Percentiles rank a stretch among this genome's conserved stretches.
These are phyloP conservation scores for Esox niger DNA, from an alignment of 2,113 vertebrate genomes.

Conservation along the genomic window DNA sequence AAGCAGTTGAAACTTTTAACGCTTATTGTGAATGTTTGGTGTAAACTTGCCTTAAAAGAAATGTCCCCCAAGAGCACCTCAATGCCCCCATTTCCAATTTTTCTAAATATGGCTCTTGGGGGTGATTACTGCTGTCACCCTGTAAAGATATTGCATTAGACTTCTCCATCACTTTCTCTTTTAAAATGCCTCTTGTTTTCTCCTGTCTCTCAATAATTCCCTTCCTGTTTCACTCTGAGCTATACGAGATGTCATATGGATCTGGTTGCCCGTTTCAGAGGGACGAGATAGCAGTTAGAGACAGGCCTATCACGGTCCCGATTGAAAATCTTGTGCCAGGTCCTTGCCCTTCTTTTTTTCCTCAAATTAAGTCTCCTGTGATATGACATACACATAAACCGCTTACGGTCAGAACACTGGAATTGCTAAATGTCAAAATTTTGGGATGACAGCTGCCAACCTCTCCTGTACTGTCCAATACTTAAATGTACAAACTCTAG, in stretches of 20 bases:
- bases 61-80: too few relatives aligned
- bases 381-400: conserved; percentile 44
- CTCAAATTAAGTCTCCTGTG: conserved; percentile 29
- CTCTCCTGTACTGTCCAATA: conserved; percentile 23
- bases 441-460: conserved; percentile 45
- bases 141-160: too few relatives aligned
- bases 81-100: too few relatives aligned
- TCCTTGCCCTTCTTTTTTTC: conserved; percentile 31
- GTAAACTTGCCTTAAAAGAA: too few relatives aligned
- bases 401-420: conserved; percentile 40
- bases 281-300: conserved; percentile 26
- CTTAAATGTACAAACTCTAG: conserved; percentile 29
- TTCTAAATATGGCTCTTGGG: too few relatives aligned
- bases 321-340: conserved; percentile 52
- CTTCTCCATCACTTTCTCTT: neutral
- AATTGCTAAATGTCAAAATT: conserved; percentile 52
- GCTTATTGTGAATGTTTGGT: too few relatives aligned
- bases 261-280: conserved; percentile 33
- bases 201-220: neutral
- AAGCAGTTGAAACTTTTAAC: too few relatives aligned
- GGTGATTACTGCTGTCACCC: too few relatives aligned
- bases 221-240: conserved; percentile 17
- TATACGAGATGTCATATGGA: conserved; percentile 50
- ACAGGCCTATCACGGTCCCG: conserved; percentile 42
- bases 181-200: neutral